phyloP scores from a whole-genome alignment of 2,113 vertebrate species.

The Paramormyrops kingsleyae region DNA sequence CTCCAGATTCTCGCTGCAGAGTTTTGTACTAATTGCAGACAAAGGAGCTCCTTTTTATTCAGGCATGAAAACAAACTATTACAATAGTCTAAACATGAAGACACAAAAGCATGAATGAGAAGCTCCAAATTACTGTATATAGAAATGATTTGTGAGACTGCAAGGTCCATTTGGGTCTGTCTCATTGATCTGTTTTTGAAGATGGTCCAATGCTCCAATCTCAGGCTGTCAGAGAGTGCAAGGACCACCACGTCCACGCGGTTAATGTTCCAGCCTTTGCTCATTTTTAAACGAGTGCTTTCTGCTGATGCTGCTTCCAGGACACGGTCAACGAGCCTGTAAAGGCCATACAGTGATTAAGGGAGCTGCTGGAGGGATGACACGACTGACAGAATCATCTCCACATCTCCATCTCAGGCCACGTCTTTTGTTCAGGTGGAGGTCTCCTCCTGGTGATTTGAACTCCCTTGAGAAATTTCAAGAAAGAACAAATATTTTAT shows the following conservation, averaged over 20 bases:
- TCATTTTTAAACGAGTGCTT: constrained; percentile 8
- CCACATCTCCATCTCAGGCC: not conserved
- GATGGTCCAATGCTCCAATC: not conserved
- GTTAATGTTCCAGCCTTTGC: constrained; percentile 27
- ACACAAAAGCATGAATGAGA: too few species aligned
- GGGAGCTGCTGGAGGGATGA: not conserved
- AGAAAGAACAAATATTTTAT: not conserved
- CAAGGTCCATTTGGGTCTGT: not conserved
- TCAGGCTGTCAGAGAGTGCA: not conserved
- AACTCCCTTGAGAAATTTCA: not conserved
- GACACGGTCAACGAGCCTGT: not conserved
- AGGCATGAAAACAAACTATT: too few species aligned
- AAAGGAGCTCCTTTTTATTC: too few species aligned
- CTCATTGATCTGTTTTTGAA: not conserved
- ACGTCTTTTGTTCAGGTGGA: not conserved
- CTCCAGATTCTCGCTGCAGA: too few species aligned
- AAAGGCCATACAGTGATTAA: constrained; percentile 1
- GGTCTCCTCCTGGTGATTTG: too few species aligned
- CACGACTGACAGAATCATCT: not conserved
- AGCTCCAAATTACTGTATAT: too few species aligned
- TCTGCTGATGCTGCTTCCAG: constrained; percentile 18
- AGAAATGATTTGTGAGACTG: not conserved
- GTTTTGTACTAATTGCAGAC: too few species aligned
- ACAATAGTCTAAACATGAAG: too few species aligned
- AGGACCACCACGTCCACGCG: not conserved